A percentile compares a stretch with the other conserved stretches of the same genome.
Conservation (phyloP, 37 sponge, comb jelly and placozoan species). For the Hexactinellida sp. region DNA sequence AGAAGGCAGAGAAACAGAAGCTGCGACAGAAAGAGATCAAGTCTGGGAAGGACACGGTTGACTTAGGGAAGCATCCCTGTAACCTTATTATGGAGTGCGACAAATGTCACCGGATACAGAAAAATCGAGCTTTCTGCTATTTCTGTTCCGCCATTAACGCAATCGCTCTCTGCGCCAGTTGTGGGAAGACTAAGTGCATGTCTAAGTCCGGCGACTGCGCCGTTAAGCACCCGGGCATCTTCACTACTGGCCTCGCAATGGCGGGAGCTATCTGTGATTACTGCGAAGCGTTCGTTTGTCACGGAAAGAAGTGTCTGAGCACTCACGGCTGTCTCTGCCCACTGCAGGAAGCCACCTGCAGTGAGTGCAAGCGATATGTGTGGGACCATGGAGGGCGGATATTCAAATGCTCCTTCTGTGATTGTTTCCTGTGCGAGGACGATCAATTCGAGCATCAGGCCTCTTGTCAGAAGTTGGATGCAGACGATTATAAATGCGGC, state of each 20-base stretch:
- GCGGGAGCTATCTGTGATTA: conserved; percentile 99
- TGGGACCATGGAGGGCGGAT: conserved; percentile 96
- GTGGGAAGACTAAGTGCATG: conserved; percentile 97
- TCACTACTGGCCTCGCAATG: conserved; percentile 70
- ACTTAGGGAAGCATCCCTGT: conserved; percentile 49
- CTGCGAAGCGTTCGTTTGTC: conserved; percentile 98
- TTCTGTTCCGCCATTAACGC: conserved; percentile 77
- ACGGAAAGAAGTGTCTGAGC: conserved; percentile 81
- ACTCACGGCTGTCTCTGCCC: conserved; percentile 92
- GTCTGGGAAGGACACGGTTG: conserved; percentile 24
- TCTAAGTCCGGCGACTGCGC: conserved; percentile 87
- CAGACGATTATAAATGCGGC: conserved; percentile 77
- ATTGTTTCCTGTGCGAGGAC: conserved; percentile 80
- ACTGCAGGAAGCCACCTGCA: conserved; percentile 61
- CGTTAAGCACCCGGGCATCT: conserved; percentile 67
- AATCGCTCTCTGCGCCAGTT: conserved; percentile 75
- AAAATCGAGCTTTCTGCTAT: conserved; percentile 95
- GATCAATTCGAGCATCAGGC: conserved; percentile 99
- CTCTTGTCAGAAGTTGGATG: conserved; percentile 84
- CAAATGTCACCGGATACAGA: conserved; percentile 35
- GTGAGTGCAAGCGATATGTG: conserved; percentile 74
- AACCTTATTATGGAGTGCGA: conserved; percentile 53
- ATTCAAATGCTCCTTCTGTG: conserved; percentile 85
- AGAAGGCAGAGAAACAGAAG: conserved; percentile 89
- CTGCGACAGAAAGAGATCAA: conserved; percentile 65